phyloP scores from a whole-genome alignment of 37 sponge, comb jelly and placozoan species.

The Ianthella basta region DNA sequence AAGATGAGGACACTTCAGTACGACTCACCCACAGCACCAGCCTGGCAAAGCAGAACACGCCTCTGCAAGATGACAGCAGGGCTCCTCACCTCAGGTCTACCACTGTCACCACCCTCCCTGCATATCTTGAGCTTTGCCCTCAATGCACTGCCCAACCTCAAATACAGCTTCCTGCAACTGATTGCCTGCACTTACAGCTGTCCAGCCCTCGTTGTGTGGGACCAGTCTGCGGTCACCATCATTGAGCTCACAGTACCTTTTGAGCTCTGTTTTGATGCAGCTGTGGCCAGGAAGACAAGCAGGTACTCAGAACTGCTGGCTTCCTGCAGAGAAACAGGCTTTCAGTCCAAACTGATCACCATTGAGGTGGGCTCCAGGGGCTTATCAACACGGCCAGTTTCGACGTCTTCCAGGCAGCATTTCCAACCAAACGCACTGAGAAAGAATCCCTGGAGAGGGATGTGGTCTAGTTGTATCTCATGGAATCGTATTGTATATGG shows the following conservation, averaged over 20 bases:
- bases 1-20: too few relatives aligned
- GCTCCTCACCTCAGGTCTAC: too few relatives aligned
- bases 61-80: too few relatives aligned
- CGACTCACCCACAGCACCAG: too few relatives aligned
- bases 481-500: neutral
- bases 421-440: neutral
- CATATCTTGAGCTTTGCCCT: too few relatives aligned
- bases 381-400: neutral
- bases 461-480: neutral
- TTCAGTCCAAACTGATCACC: neutral
- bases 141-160: too few relatives aligned
- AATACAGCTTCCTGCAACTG: neutral
- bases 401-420: neutral
- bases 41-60: too few relatives aligned
- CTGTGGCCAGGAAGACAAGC: slow-evolving; percentile 6
- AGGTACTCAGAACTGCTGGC: neutral
- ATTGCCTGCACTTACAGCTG: neutral
- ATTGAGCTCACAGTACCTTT: slow-evolving; percentile 11
- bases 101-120: too few relatives aligned
- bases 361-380: slow-evolving; percentile 1
- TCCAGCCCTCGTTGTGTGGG: neutral
- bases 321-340: neutral
- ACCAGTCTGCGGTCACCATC: neutral
- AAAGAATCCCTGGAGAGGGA: neutral
- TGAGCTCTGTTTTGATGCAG: neutral